phyloP scores from a whole-genome alignment of 2,888 invertebrate species.

The Eupithecia subumbrata region DNA sequence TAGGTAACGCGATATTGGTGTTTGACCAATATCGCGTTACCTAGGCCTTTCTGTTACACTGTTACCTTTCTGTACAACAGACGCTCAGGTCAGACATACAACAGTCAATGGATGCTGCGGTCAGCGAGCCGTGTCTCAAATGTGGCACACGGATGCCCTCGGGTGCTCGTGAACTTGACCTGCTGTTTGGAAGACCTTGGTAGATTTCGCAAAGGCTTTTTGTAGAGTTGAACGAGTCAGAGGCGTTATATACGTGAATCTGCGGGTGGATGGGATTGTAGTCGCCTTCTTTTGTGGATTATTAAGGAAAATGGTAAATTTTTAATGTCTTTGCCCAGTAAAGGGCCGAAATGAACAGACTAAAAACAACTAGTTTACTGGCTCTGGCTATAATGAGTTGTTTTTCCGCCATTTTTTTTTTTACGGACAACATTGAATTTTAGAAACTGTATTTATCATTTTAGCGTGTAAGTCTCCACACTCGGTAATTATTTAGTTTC shows the following conservation, averaged over 20 bases:
- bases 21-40: too few relatives aligned
- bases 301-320: neutral
- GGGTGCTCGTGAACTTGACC: conserved; percentile 66
- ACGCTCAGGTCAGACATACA: conserved; percentile 13
- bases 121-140: conserved; percentile 57
- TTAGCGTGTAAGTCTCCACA: too few relatives aligned
- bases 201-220: conserved; percentile 27
- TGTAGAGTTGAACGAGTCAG: neutral
- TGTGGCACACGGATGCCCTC: conserved; percentile 51
- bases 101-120: conserved; percentile 64
- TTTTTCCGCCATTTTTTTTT: neutral
- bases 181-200: conserved; percentile 31
- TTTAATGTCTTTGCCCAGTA: neutral
- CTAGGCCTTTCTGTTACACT: too few relatives aligned
- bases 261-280: neutral
- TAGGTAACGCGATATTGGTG: conserved; percentile 19
- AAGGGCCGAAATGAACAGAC: neutral
- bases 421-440: neutral
- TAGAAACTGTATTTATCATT: too few relatives aligned
- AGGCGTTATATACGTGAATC: conserved; percentile 12
- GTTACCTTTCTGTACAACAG: too few relatives aligned
- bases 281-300: neutral
- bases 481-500: too few relatives aligned
- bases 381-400: neutral
- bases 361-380: neutral